A percentile compares a stretch with the other conserved stretches of the same genome.
Evolutionary conservation across 2,113 vertebrate species (phyloP).

Genomic region (Bambusicola thoracicus): DNA sequence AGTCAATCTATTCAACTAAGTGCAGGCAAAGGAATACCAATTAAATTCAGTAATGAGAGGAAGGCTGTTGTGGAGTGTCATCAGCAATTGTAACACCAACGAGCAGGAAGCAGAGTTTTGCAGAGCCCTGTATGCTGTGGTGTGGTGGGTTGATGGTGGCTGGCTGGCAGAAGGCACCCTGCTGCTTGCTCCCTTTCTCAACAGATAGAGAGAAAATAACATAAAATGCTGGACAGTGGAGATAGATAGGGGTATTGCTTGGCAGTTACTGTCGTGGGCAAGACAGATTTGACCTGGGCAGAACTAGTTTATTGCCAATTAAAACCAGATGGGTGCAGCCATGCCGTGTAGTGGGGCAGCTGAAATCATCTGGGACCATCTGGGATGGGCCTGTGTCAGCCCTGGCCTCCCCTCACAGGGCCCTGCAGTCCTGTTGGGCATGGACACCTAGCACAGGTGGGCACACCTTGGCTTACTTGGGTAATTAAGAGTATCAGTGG

Average conservation of each 20-base stretch:
- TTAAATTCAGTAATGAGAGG: neutral
- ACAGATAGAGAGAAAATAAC: neutral
- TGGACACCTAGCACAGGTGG: fast-evolving
- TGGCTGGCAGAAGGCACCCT: neutral
- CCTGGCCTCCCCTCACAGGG: too few relatives aligned
- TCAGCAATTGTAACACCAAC: neutral
- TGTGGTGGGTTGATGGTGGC: neutral
- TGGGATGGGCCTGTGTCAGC: fast-evolving
- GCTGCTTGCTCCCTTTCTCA: neutral
- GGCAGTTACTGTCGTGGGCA: neutral
- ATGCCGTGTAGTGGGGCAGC: fast-evolving
- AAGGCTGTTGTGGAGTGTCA: neutral
- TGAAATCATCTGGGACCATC: neutral
- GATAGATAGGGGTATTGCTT: neutral
- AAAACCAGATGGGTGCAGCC: neutral
- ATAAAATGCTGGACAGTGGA: neutral
- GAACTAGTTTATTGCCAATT: too few relatives aligned
- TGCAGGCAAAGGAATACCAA: neutral
- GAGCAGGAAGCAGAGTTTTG: neutral
- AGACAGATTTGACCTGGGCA: too few relatives aligned
- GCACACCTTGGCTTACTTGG: neutral
- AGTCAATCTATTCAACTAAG: neutral
- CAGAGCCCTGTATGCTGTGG: neutral
- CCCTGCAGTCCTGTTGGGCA: neutral
- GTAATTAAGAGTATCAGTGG: neutral